Conservation (phyloP, 2,113 vertebrate species). For the Myrmophylax atrothorax region DNA sequence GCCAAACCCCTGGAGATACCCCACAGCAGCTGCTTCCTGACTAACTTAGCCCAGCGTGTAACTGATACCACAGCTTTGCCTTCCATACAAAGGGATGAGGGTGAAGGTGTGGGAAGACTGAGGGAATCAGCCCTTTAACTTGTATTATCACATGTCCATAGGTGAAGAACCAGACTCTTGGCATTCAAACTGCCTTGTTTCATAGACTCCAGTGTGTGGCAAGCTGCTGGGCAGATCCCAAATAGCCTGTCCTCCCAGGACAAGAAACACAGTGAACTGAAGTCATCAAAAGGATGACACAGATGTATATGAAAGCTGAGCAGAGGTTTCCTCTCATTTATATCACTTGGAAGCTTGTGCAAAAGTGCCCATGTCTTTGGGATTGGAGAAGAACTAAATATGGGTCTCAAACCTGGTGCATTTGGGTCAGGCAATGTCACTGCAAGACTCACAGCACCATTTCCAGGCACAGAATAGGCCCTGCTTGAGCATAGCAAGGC, state of each 20-base stretch:
- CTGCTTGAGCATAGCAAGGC: neutral
- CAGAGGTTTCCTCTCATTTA: neutral
- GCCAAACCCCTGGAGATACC: neutral
- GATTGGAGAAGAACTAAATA: neutral
- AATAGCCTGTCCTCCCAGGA: neutral
- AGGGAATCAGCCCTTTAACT: neutral
- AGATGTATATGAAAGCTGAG: neutral
- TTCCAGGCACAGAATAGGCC: neutral
- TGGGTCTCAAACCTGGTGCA: neutral
- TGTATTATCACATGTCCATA: neutral
- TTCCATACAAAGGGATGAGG: neutral
- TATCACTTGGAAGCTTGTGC: neutral
- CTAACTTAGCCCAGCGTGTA: neutral
- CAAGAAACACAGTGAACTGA: neutral
- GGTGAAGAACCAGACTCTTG: neutral
- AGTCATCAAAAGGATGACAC: neutral
- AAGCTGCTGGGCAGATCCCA: neutral
- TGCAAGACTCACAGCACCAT: rapidly evolving
- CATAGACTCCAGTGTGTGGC: neutral
- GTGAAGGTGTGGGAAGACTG: neutral
- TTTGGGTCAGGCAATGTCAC: neutral
- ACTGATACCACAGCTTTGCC: neutral
- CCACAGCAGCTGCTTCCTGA: neutral
- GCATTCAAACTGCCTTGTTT: neutral
- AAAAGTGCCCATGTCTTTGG: neutral